Base-by-base conservation (phyloP, 2,797 vertebrate genomes). In the Syngnathus acus region DNA sequence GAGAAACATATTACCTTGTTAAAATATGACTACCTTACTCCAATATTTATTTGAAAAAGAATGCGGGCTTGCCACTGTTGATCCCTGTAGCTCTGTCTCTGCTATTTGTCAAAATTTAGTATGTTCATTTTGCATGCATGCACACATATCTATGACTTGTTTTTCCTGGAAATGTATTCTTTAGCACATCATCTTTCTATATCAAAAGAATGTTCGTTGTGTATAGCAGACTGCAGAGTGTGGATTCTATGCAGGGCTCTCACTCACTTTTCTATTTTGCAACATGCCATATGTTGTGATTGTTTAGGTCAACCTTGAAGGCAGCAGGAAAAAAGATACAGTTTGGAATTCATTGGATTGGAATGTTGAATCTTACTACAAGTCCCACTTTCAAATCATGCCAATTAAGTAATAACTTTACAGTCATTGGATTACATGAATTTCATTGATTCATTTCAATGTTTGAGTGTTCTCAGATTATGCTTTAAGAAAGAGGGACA, bases 51-150 rank as follows among this genome's bases (percentile, higher is more conserved):
- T 55, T 69, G 68, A 71, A 74, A 59, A 59, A 17, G 17, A 77
- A 42, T 63, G 59, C n/a, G 21, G 57, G 65, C 57, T 42, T 11
- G 26, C 16, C 21, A 62, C 21, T 81, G 73, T 81, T 83, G 64
- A 82, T 77, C 67, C 79, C 72, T 51, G 63, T 74, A 68, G 77
- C 75, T 8, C 68, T 78, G 68, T 78, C 74, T 70, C 43, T 71
- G 62, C 76, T 73, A 66, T 78, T 59, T 69, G 40, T 23, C 40
- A 62, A 62, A 62, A 45, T 13, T 47, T 16, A 4, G 16, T 7
- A 1, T 8, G 26, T 47, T 47, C 23, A 37, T 48, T 14, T 6
- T 19, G 7, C n/a, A 53, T 23, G 23, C 11, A 64, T 10, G 21
- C 8, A 48, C 7, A 48, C 26, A 48, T 47, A 8, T 4, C 7